These are phyloP conservation scores for Tricholaema leucomelas DNA, from an alignment of 2,113 vertebrate genomes.

Conservation along the genomic window DNA sequence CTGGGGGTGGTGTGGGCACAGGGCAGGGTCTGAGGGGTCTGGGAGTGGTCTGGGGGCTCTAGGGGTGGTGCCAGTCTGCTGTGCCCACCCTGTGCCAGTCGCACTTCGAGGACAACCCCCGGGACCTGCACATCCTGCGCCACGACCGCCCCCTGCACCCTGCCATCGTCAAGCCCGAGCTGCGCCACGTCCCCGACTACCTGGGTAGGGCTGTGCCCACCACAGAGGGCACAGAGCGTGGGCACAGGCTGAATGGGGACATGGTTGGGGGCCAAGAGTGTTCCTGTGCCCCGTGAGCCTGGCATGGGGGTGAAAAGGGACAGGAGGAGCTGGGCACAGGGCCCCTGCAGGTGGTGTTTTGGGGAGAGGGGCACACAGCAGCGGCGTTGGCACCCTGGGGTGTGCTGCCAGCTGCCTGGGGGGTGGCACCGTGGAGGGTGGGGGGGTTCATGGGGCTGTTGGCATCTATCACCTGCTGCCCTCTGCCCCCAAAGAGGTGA, in stretches of 20 bases:
- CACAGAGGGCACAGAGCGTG: too few species aligned
- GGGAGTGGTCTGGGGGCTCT: rapidly evolving
- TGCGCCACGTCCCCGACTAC: slow-evolving; percentile 89
- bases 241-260: too few species aligned
- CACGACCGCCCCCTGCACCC: slow-evolving; percentile 92
- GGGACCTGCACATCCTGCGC: slow-evolving; percentile 87
- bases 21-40: too few species aligned
- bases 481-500: too few species aligned
- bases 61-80: neutral
- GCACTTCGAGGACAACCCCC: slow-evolving; percentile 91
- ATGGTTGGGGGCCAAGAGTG: neutral
- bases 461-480: neutral
- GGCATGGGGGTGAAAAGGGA: neutral
- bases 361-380: too few species aligned
- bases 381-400: neutral
- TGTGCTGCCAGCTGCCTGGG: too few species aligned
- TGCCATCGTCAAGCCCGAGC: slow-evolving; percentile 87
- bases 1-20: rapidly evolving
- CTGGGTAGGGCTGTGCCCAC: slow-evolving; percentile 72
- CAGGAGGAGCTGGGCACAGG: neutral
- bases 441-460: neutral
- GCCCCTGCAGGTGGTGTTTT: too few species aligned
- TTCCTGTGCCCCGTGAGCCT: neutral
- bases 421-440: neutral
- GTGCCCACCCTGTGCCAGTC: slow-evolving; percentile 4